Evolutionary conservation across 2,113 vertebrate species (phyloP).

Genomic region (Erpornis zantholeuca): DNA sequence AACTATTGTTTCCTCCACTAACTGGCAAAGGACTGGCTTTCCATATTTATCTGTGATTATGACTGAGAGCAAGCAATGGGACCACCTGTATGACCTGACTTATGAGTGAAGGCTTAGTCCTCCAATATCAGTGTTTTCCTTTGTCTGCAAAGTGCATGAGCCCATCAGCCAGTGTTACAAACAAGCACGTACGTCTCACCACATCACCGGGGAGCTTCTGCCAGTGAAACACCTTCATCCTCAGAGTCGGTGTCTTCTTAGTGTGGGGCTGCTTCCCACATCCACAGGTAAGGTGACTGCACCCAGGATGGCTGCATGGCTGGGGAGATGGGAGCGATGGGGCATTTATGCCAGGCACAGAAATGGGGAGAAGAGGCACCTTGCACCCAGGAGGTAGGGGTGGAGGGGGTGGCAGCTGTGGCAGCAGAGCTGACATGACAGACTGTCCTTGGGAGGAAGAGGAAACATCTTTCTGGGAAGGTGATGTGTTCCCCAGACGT

Average conservation of each 20-base stretch:
- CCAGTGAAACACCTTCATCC: slow-evolving; percentile 96
- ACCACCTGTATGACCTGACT: not conserved
- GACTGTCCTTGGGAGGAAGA: not conserved
- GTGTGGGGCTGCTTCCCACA: not conserved
- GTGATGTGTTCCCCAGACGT: accelerated
- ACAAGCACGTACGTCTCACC: slow-evolving; percentile 76
- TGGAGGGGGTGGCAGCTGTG: not conserved
- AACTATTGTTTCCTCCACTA: not conserved
- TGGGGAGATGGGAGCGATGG: not conserved
- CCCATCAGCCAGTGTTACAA: not conserved
- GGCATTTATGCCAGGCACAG: not conserved
- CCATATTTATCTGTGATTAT: not conserved
- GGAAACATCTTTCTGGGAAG: not conserved
- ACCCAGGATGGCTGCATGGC: slow-evolving; percentile 42
- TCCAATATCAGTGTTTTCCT: not conserved
- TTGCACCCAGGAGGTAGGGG: not conserved
- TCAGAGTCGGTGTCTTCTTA: slow-evolving; percentile 71
- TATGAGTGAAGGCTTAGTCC: not conserved
- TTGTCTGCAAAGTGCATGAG: not conserved
- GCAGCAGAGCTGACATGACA: not conserved
- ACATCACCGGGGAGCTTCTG: slow-evolving; percentile 83
- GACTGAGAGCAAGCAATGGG: not conserved
- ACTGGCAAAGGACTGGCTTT: not conserved
- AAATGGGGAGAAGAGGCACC: not conserved
- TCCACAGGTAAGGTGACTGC: slow-evolving; percentile 50